Conservation (phyloP, 1,140 invertebrate genomes). For the fruit fly (Drosophila melanogaster) region Release_6_plus_ISO1_MT NT_033777.3:31591001-31591500, state of each 20-base stretch:
- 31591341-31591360: constrained; percentile 92
- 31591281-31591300: constrained; percentile 90
- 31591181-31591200: background rate
- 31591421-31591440: constrained; percentile 89
- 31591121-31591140: constrained; percentile 93
- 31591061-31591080: constrained; percentile 88
- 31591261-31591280: constrained; percentile 91
- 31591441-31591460: constrained; percentile 91
- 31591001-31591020: constrained; percentile 86
- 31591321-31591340: constrained; percentile 89
- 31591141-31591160: constrained; percentile 82
- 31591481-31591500: constrained; percentile 88
- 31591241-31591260: constrained; percentile 86
- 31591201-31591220: constrained; percentile 89
- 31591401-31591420: constrained; percentile 86
- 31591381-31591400: constrained; percentile 90
- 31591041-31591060: constrained; percentile 88
- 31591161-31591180: too few relatives aligned
- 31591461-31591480: constrained; percentile 86
- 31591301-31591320: constrained; percentile 85
- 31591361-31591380: constrained; percentile 90
- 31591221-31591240: constrained; percentile 86
- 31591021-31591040: constrained; percentile 89
- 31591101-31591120: constrained; percentile 90
- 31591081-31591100: constrained; percentile 88